A percentile compares a stretch with the other conserved stretches of the same genome.
Evolutionary conservation across 2,888 invertebrate genomes (phyloP).

Genomic region (Habroteleia sp.): DNA sequence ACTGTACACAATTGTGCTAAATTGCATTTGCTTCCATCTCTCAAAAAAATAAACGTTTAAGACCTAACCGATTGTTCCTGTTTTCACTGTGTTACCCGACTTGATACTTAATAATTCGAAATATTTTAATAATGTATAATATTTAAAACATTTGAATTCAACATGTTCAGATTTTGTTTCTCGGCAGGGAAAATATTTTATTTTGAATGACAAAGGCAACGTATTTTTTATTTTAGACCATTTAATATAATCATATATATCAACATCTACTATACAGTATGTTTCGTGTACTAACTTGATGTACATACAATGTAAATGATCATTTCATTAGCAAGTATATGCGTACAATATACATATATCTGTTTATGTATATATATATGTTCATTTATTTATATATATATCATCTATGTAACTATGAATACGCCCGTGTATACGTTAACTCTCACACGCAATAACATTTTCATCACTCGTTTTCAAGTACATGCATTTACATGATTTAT

Average conservation of each 20-base stretch:
- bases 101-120: too few relatives aligned
- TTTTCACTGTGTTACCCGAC: too few relatives aligned
- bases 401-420: constrained; percentile 44
- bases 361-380: constrained; percentile 40
- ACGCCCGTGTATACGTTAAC: constrained; percentile 51
- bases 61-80: too few relatives aligned
- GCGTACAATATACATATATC: constrained; percentile 65
- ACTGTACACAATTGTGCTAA: too few relatives aligned
- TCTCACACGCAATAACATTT: constrained; percentile 63
- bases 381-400: constrained; percentile 38
- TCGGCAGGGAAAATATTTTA: too few relatives aligned
- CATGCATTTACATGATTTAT: constrained; percentile 54
- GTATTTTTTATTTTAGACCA: constrained; percentile 68
- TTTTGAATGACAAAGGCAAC: too few relatives aligned
- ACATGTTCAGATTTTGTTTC: too few relatives aligned
- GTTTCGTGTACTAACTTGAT: constrained; percentile 70
- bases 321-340: constrained; percentile 62
- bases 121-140: too few relatives aligned
- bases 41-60: too few relatives aligned
- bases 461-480: constrained; percentile 34
- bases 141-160: too few relatives aligned
- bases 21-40: too few relatives aligned
- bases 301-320: constrained; percentile 69
- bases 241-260: constrained; percentile 74
- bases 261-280: constrained; percentile 74